phyloP scores from a whole-genome alignment of 2,113 vertebrate species.

The Emydura subglobosa region DNA sequence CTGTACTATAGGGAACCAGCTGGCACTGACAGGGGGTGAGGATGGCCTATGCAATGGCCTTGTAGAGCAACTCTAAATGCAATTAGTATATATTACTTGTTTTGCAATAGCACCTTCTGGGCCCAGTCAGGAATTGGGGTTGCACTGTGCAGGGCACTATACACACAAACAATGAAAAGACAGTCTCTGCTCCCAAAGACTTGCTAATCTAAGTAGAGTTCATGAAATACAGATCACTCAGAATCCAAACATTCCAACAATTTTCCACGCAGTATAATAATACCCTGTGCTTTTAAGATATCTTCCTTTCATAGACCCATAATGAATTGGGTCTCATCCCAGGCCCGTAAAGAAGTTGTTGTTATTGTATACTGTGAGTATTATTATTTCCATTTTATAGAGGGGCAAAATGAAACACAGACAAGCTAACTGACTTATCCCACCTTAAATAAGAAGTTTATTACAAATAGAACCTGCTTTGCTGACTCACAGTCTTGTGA shows the following conservation, averaged over 20 bases:
- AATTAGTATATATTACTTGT: neutral
- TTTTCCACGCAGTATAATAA: neutral
- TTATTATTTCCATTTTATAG: neutral
- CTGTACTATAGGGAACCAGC: neutral
- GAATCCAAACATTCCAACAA: neutral
- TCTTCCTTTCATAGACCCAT: neutral
- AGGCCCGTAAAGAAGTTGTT: neutral
- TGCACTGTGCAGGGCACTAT: neutral
- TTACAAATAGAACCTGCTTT: conserved; percentile 53
- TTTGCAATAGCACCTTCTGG: neutral
- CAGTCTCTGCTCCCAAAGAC: neutral
- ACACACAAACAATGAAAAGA: neutral
- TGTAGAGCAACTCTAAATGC: neutral
- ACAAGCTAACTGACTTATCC: neutral
- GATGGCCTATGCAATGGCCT: neutral
- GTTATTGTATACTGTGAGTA: neutral
- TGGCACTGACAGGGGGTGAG: neutral
- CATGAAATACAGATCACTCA: neutral
- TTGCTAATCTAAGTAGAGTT: neutral
- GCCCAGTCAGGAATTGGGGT: neutral
- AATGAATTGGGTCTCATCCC: neutral
- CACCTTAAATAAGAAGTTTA: conserved; percentile 26
- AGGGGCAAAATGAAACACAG: neutral
- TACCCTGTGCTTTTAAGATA: neutral
- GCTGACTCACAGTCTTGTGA: conserved; percentile 23